Percentiles rank a stretch among this genome's conserved stretches.
phyloP scores from a whole-genome alignment of 1,140 invertebrate species.

The Drosophila auraria region DNA sequence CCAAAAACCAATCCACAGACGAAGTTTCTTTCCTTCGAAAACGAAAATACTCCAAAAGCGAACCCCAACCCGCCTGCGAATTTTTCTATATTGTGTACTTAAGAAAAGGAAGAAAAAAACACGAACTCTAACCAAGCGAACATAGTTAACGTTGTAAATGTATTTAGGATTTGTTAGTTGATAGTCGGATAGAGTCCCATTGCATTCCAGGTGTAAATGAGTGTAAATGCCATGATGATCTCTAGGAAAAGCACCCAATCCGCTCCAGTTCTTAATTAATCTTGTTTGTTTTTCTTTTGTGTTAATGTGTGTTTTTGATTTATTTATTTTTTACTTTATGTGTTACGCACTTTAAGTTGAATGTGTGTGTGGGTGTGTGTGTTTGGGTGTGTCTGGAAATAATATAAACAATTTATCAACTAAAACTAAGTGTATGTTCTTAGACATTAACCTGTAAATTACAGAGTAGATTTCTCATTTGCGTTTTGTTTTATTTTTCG shows the following conservation, averaged over 20 bases:
- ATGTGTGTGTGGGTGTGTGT: conserved; percentile 26
- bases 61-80: conserved; percentile 51
- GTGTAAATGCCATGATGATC: conserved; percentile 57
- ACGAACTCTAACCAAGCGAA: conserved; percentile 53
- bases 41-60: conserved; percentile 38
- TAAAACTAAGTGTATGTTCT: conserved; percentile 64
- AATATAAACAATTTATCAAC: conserved; percentile 73
- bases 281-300: conserved; percentile 45
- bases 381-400: conserved; percentile 47
- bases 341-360: conserved; percentile 51
- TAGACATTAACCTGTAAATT: conserved; percentile 74
- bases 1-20: conserved; percentile 25
- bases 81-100: conserved; percentile 55
- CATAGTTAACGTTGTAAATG: conserved; percentile 46
- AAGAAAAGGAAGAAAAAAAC: conserved; percentile 20
- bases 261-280: conserved; percentile 43
- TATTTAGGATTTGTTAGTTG: conserved; percentile 50
- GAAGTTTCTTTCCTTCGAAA: conserved; percentile 2
- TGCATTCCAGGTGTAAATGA: conserved; percentile 39
- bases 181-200: conserved; percentile 23
- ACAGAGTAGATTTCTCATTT: conserved; percentile 48
- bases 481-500: conserved; percentile 55
- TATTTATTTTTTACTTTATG: conserved; percentile 74
- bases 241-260: conserved; percentile 39
- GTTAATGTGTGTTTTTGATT: conserved; percentile 72